Base-by-base conservation (phyloP, 2,113 vertebrate species). In the Rhea pennata region DNA sequence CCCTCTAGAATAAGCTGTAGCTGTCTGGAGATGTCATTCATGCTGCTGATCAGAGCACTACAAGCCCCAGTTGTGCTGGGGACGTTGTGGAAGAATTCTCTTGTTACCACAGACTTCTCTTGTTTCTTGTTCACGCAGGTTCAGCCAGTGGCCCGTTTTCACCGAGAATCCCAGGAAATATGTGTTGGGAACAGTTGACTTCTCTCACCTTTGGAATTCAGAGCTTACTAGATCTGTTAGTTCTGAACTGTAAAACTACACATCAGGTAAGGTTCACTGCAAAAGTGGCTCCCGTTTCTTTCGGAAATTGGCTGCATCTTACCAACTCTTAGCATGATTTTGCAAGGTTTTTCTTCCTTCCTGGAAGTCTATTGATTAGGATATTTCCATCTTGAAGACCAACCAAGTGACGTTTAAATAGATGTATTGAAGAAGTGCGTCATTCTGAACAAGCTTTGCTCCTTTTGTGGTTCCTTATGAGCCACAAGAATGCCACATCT, bases 401-500 rank as follows among this genome's bases (percentile, higher is more conserved):
- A 9, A 42, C 17, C 4, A 79, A 87, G 6, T 46, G 62, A 79
- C 8, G 44, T 88, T 53, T 72, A 24, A 77, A 71, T 26, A 40
- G 50, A 73, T 29, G n/a, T 22, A 19, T 15, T 73, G 36, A 73
- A 90, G 61, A 24, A 88, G 29, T 24, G 12, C 20, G 69, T 91
- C 21, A 15, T 85, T 33, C 42, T 82, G 36, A 33, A 53, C 89
- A 76, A 58, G 15, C 58, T 66, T 85, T 84, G 27, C 40, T 84
- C 50, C 56, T 33, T 0, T 0, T 4, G 0, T 51, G 39, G 58
- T 21, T 75, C 75, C 75, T 42, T 10, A 20, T 15, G 9, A 59
- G 51, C 12, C n/a, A 10, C 3, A 10, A 31, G 29, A 58, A 31
- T 10, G 15, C 54, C 27, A 56, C 27, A 72, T 48, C 59, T 76